Conservation (phyloP, 1,140 invertebrate species). For the Bombyx mandarina region DNA sequence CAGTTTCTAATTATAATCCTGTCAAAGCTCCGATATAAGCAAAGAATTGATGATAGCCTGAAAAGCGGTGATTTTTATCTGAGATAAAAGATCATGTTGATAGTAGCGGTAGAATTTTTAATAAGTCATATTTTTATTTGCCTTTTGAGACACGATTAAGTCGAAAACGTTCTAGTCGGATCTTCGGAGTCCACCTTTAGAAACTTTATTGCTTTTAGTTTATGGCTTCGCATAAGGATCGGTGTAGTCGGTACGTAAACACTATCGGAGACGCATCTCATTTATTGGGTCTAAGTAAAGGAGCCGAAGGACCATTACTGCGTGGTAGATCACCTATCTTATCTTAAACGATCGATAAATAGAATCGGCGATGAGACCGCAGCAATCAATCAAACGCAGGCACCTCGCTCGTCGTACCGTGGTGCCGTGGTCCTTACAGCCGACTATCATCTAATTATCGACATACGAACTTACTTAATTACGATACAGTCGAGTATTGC, state of each 20-base stretch:
- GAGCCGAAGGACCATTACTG: background rate
- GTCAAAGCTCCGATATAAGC: slow-evolving; percentile 62
- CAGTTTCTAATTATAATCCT: slow-evolving; percentile 70
- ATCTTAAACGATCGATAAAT: background rate
- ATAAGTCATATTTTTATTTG: slow-evolving; percentile 36
- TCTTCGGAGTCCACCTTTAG: background rate
- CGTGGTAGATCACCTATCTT: background rate
- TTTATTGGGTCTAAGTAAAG: slow-evolving; percentile 1
- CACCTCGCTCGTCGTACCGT: slow-evolving; percentile 60
- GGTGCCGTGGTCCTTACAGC: slow-evolving; percentile 51
- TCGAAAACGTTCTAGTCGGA: background rate
- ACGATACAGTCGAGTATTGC: slow-evolving; percentile 30
- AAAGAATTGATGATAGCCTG: slow-evolving; percentile 64
- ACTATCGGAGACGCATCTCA: background rate
- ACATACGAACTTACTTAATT: slow-evolving; percentile 28
- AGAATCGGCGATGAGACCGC: background rate
- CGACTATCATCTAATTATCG: slow-evolving; percentile 7
- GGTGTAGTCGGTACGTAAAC: background rate
- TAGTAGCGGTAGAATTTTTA: slow-evolving; percentile 46
- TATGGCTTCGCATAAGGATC: background rate
- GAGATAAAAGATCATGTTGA: slow-evolving; percentile 40
- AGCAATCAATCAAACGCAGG: slow-evolving; percentile 50
- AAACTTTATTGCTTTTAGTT: background rate
- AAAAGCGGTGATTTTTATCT: slow-evolving; percentile 58
- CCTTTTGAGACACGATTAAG: slow-evolving; percentile 5